Evolutionary conservation across 2,797 vertebrate genomes (phyloP), one percentile per base, ranked within the genome.

Genomic region (Melopsittacus undulatus): DNA sequence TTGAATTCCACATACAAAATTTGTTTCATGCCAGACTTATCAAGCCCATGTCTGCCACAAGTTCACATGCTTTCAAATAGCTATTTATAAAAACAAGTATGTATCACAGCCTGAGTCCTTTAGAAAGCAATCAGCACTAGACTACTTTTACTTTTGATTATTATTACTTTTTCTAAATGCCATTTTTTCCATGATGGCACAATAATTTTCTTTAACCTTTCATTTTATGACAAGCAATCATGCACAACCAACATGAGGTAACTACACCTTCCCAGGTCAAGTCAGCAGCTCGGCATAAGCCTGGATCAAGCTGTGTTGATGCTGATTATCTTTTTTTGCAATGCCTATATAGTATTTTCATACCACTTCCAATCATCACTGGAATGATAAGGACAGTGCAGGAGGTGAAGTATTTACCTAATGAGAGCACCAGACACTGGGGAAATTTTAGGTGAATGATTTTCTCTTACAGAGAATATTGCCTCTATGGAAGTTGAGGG

Each of bases 381-480:
- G 54, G 69, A 92, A 82, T 27, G 42, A 59, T 76, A 89, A 92
- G 40, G 48, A 67, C 46, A 83, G 72, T 83, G 63, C 42, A 88
- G 40, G 57, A 84, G 45, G 67, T 68, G 40, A 69, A 12, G n/a
- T 27, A 61, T 66, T 88, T 94, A 89, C 62, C 69, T 95, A 94
- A 92, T 23, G 45, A 81, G 43, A 90, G n/a, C 48, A 79, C 29
- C 43, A 88, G 83, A 38, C 69, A 62, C 29, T 29, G 32, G 76
- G 77, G 72, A 72, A 68, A 54, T 42, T 89, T 52, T 51, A 94
- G 52, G 21, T 57, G 68, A 94, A 93, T 42, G 10, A 26, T 89
- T 92, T 92, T 72, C 70, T 75, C 70, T 74, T 87, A 72, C n/a
- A 89, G 77, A 94, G 94, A 94, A 89, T 67, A 95, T 57, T 75